phyloP scores from a whole-genome alignment of 1,140 invertebrate species.

The Dinothrombium tinctorium region DNA sequence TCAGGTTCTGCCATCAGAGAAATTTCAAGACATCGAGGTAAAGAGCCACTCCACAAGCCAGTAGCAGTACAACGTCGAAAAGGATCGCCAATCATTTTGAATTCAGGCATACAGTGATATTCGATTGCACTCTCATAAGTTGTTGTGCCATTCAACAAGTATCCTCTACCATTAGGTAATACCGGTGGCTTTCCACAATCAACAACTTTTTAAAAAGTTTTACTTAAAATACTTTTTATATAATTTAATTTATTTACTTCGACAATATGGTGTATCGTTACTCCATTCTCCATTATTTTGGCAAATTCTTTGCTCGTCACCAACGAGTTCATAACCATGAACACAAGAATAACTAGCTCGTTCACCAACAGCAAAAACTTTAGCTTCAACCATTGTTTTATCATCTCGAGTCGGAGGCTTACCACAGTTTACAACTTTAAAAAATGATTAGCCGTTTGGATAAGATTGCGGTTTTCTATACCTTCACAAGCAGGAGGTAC shows the following conservation, averaged over 20 bases:
- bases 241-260: slow-evolving; percentile 35
- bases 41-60: slow-evolving; percentile 14
- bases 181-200: slow-evolving; percentile 46
- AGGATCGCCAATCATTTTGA: slow-evolving; percentile 49
- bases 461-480: too few species aligned
- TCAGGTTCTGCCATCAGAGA: slow-evolving; percentile 6
- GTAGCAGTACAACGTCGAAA: slow-evolving; percentile 24
- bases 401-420: slow-evolving; percentile 12
- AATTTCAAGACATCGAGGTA: slow-evolving; percentile 15
- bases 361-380: slow-evolving; percentile 42
- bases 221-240: neutral
- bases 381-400: slow-evolving; percentile 27
- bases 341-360: slow-evolving; percentile 53
- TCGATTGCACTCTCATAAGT: slow-evolving; percentile 53
- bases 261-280: slow-evolving; percentile 46
- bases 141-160: slow-evolving; percentile 56
- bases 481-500: slow-evolving; percentile 46
- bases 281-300: slow-evolving; percentile 54
- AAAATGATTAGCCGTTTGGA: too few species aligned
- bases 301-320: slow-evolving; percentile 52
- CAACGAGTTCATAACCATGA: slow-evolving; percentile 48
- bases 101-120: slow-evolving; percentile 66
- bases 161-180: slow-evolving; percentile 59
- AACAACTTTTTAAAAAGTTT: slow-evolving; percentile 31
- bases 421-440: slow-evolving; percentile 16